Evolutionary conservation across 2,888 invertebrate species (phyloP).

Genomic region (Drosophila robusta): DNA sequence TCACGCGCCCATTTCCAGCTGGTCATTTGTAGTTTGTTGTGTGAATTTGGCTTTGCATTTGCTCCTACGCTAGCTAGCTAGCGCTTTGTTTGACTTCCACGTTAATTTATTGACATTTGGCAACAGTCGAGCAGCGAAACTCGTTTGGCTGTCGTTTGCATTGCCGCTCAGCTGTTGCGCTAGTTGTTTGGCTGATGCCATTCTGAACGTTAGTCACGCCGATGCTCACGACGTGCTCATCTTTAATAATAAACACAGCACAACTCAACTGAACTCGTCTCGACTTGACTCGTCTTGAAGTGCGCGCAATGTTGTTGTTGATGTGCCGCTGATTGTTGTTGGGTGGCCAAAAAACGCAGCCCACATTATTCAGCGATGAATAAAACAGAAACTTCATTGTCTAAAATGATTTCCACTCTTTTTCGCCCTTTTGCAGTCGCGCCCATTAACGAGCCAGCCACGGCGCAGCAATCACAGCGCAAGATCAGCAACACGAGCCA

Average conservation of each 20-base stretch:
- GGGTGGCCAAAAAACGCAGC: slow-evolving; percentile 49
- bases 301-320: slow-evolving; percentile 24
- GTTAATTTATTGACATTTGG: slow-evolving; percentile 77
- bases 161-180: slow-evolving; percentile 66
- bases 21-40: slow-evolving; percentile 20
- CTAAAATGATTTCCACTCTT: slow-evolving; percentile 36
- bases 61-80: slow-evolving; percentile 68
- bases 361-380: slow-evolving; percentile 39
- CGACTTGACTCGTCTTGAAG: slow-evolving; percentile 23
- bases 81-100: slow-evolving; percentile 59
- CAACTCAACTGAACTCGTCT: slow-evolving; percentile 20
- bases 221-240: slow-evolving; percentile 56
- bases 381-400: slow-evolving; percentile 31
- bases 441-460: slow-evolving; percentile 75
- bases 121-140: slow-evolving; percentile 69
- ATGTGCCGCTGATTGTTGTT: slow-evolving; percentile 31
- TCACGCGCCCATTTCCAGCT: slow-evolving; percentile 18
- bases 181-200: slow-evolving; percentile 30
- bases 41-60: slow-evolving; percentile 40
- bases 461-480: slow-evolving; percentile 65
- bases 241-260: slow-evolving; percentile 58
- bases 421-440: slow-evolving; percentile 75
- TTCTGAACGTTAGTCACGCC: slow-evolving; percentile 63
- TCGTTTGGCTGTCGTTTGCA: slow-evolving; percentile 54
- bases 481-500: slow-evolving; percentile 74